Base-by-base conservation (phyloP, 2,888 invertebrate genomes). In the Megastigmus dorsalis region DNA sequence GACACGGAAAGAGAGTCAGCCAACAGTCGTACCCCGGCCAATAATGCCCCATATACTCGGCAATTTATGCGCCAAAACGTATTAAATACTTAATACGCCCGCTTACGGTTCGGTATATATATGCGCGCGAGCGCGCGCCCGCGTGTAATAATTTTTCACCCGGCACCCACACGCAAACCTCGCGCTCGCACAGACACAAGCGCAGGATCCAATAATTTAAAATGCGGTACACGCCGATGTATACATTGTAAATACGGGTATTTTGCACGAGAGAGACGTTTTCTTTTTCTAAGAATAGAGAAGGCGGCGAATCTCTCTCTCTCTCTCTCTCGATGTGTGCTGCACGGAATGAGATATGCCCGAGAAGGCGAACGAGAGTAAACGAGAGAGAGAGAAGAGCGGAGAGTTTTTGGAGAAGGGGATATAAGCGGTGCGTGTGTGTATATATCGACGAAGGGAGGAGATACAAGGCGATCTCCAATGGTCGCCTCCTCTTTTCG, bases 1-100 rank as follows among this genome's bases (percentile, higher is more conserved):
- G 71, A 65, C 68, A 59, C 63, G 67, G 54, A 55, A 75, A 73
- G 66, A 73, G 66, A 70, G 66, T 69, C 67, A n/a, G n/a, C n/a
- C 66, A 70, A 68, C 68, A 59, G 67, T 70, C 73, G 75, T 75
- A 78, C 81, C n/a, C n/a, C 78, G 75, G 77, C 82, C 84, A 82
- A 82, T 84, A 84, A 84, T 83, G 84, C 84, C 85, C 85, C 86
- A 84, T 86, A 86, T 86, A 86, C 82, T 86, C 80, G 78, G 77
- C 84, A 86, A 86, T 86, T 86, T 86, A 86, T 86, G 86, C 84
- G 80, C 81, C 83, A 79, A 86, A 86, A 85, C 84, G 82, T 86
- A 85, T 86, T 86, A 85, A 86, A 86, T 81, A 83, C 83, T 81
- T 78, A 75, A 80, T 80, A 79, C 79, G 78, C 74, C 77, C 69